These are phyloP conservation scores for Lordiphosa andalusiaca DNA, from an alignment of 2,888 invertebrate genomes.

Conservation along the genomic window DNA sequence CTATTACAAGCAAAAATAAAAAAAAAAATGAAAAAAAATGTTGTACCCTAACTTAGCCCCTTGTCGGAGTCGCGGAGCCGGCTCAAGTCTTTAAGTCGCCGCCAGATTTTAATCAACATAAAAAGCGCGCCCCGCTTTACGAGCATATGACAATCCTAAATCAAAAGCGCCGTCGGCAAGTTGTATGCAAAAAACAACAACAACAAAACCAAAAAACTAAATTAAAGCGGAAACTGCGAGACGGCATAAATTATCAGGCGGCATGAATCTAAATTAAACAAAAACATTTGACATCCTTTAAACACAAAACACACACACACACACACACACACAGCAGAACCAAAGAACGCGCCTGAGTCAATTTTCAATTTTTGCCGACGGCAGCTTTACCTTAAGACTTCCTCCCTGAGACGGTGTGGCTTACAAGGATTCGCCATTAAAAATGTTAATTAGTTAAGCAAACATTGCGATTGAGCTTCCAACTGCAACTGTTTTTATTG, in stretches of 20 bases:
- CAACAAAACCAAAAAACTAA: slow-evolving; percentile 16
- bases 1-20: slow-evolving; percentile 50
- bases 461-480: slow-evolving; percentile 55
- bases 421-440: slow-evolving; percentile 80
- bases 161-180: slow-evolving; percentile 64
- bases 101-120: slow-evolving; percentile 46
- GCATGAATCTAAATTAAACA: slow-evolving; percentile 69
- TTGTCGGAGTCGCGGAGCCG: slow-evolving; percentile 10
- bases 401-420: slow-evolving; percentile 29
- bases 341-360: slow-evolving; percentile 16
- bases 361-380: slow-evolving; percentile 38
- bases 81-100: slow-evolving; percentile 18
- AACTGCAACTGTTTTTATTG: slow-evolving; percentile 25
- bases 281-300: slow-evolving; percentile 69
- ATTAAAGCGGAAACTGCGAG: slow-evolving; percentile 41
- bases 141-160: slow-evolving; percentile 56
- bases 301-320: slow-evolving; percentile 36
- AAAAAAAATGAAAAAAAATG: neutral
- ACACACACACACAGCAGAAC: neutral
- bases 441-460: slow-evolving; percentile 79
- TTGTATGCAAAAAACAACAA: slow-evolving; percentile 17
- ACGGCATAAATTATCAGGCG: slow-evolving; percentile 63
- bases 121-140: slow-evolving; percentile 54
- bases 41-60: slow-evolving; percentile 1
- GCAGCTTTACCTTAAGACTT: slow-evolving; percentile 17